phyloP scores from a whole-genome alignment of 2,113 vertebrate species.

The Patagioenas fasciata region DNA sequence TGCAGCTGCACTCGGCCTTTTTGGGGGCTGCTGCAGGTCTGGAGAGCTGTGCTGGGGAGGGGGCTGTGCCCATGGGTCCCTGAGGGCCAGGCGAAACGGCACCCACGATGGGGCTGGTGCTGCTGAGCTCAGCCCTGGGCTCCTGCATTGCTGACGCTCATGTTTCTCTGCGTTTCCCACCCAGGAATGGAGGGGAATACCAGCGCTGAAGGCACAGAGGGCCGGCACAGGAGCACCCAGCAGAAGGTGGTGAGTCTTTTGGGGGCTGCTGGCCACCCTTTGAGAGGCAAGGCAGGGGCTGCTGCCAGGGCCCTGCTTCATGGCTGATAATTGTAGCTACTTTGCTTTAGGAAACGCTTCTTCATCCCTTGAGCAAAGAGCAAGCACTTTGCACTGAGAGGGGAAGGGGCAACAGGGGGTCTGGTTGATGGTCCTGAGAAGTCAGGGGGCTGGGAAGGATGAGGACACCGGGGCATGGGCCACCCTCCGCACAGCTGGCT shows the following conservation, averaged over 20 bases:
- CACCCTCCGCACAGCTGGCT: neutral
- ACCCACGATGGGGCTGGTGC: neutral
- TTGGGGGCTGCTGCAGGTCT: neutral
- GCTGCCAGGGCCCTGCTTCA: neutral
- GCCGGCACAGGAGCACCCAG: slow-evolving; percentile 51
- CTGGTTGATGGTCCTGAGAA: neutral
- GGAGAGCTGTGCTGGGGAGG: neutral
- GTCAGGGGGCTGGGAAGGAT: neutral
- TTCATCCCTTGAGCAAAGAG: neutral
- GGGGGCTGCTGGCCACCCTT: neutral
- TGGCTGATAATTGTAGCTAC: neutral
- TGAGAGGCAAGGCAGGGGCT: neutral
- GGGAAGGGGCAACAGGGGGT: neutral
- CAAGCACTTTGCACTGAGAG: neutral
- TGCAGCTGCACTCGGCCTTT: neutral
- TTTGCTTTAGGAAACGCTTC: neutral
- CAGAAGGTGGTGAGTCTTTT: slow-evolving; percentile 75
- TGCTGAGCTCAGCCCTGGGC: neutral
- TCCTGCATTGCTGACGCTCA: neutral
- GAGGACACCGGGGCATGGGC: neutral
- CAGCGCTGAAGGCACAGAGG: slow-evolving; percentile 66
- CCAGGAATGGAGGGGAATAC: slow-evolving; percentile 78
- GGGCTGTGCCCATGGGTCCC: neutral
- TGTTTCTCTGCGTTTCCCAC: slow-evolving; percentile 25
- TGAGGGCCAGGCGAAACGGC: fast-evolving